phyloP scores from a whole-genome alignment of 2,113 vertebrate species.

The Pantherophis guttatus region DNA sequence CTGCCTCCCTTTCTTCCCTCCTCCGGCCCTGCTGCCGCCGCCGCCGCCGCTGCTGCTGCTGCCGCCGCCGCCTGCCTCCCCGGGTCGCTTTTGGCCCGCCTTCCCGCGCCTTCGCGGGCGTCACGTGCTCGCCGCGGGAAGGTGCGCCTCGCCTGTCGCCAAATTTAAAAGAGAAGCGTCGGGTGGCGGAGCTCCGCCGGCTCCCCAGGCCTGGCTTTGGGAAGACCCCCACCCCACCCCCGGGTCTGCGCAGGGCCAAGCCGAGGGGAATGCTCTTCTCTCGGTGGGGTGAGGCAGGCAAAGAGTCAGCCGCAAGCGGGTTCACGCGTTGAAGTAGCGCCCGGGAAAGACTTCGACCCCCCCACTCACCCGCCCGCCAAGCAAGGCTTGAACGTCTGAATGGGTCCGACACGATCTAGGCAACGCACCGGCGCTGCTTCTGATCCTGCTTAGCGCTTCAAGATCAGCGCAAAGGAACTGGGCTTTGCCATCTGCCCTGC shows the following conservation, averaged over 20 bases:
- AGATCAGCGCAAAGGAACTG: background rate
- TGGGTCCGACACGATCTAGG: background rate
- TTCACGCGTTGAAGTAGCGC: background rate
- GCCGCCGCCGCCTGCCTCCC: background rate
- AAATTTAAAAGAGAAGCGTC: conserved; percentile 35
- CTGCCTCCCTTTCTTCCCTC: conserved; percentile 29
- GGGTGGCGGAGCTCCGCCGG: background rate
- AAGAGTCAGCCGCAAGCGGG: background rate
- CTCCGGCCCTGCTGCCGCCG: background rate
- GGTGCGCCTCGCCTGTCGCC: conserved; percentile 48
- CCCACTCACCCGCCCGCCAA: background rate
- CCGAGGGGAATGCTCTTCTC: background rate
- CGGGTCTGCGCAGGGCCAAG: background rate
- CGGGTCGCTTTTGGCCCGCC: conserved; percentile 7
- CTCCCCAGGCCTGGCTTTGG: background rate
- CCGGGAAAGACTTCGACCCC: background rate
- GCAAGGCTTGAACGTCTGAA: background rate
- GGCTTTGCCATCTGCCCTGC: background rate
- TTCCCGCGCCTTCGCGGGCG: conserved; percentile 25
- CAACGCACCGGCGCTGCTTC: background rate
- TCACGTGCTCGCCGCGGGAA: conserved; percentile 33
- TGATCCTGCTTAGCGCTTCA: background rate
- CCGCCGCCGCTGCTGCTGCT: too few relatives aligned
- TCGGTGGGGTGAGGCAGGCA: background rate
- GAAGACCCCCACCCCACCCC: background rate